Evolutionary conservation across 1,140 invertebrate species (phyloP).

Genomic region (Brachionus manjavacas): DNA sequence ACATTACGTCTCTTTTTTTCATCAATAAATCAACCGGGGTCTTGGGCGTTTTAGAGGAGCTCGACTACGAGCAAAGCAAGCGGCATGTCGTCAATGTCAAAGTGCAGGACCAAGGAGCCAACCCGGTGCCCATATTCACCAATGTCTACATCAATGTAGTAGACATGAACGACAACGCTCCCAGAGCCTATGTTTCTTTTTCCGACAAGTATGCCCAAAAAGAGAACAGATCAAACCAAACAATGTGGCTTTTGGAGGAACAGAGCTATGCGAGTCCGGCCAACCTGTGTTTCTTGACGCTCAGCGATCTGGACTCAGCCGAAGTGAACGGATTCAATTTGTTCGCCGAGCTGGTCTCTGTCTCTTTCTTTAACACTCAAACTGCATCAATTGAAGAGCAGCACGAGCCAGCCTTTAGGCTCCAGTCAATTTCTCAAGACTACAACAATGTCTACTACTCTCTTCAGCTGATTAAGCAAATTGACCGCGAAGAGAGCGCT

Average conservation of each 20-base stretch:
- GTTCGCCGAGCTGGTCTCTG: background rate
- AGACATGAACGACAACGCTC: constrained; percentile 32
- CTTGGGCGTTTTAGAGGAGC: background rate
- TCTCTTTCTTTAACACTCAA: background rate
- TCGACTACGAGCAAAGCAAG: constrained; percentile 16
- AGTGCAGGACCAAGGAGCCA: background rate
- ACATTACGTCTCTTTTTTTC: background rate
- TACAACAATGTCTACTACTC: constrained; percentile 10
- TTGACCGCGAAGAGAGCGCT: background rate
- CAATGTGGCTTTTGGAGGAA: background rate
- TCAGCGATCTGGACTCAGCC: constrained; percentile 8
- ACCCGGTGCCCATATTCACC: constrained; percentile 25
- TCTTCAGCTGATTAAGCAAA: background rate
- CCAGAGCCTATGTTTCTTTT: background rate
- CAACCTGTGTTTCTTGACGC: background rate
- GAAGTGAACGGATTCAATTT: constrained; percentile 6
- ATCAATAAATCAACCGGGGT: background rate
- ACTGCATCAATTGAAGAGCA: background rate
- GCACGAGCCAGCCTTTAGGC: background rate
- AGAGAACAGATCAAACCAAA: background rate
- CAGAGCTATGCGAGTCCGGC: background rate
- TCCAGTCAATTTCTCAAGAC: background rate
- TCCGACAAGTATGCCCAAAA: background rate
- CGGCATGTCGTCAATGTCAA: background rate
- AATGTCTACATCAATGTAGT: background rate